Base-by-base conservation (phyloP, 2,888 invertebrate genomes). In the Cotesia congregata region DNA sequence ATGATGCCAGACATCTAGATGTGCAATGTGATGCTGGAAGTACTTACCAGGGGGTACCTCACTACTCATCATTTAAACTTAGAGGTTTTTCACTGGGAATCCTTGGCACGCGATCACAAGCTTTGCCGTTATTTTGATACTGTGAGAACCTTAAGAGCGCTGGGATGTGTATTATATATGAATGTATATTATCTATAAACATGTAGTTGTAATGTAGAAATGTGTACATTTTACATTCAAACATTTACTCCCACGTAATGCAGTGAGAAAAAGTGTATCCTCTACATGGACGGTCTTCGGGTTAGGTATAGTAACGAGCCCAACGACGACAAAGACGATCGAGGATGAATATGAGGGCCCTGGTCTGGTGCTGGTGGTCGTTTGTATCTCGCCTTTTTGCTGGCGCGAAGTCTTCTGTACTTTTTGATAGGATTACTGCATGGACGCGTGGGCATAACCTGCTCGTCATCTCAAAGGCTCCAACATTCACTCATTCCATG, bases 31-130 rank as follows among this genome's bases (percentile, higher is more conserved):
- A 50, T 50, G 50, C 50, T 50, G 50, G 7, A 12, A 50, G 50
- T 50, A 50, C 9, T 50, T 50, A 50, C 50, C 50, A 7, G 50
- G 50, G 50, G 50, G 50, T 12, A 50, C 50, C 50, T 12, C 50
- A 20, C 20, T 80, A 80, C 83, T 82, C 83, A 83, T 84, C 84
- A 83, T 82, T 83, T 84, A 83, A 83, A 85, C 83, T 83, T 83
- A 80, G 82, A 80, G 39, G 7, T 82, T 83, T 83, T 83, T 79
- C 80, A 75, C 79, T 78, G 61, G n/a, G 71, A 59, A 77, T 83
- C 78, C 82, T 83, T 83, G 84, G 83, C 83, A 83, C 80, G 80
- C 81, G 77, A 81, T 74, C 80, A 68, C 79, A 79, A 71, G 38
- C 38, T 61, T 59, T 15, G 61, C 61, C 15, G 71, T 71, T 71